phyloP scores from a whole-genome alignment of 2,797 vertebrate genomes.

The Eurystomus glaucurus region DNA sequence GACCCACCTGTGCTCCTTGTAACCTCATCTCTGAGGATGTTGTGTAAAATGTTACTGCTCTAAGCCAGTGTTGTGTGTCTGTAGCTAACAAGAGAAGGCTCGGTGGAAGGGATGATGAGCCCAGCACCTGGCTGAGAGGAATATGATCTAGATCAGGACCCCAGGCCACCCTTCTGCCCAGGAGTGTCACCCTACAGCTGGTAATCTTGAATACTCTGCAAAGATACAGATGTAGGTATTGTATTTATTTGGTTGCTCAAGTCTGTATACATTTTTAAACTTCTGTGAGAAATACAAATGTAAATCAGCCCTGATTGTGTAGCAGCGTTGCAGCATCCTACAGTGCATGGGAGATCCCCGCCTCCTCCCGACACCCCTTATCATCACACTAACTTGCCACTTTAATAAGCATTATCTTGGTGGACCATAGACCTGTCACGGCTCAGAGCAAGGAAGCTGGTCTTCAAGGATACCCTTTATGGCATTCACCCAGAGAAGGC shows the following conservation, averaged over 20 bases:
- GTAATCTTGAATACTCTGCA: neutral
- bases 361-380: neutral
- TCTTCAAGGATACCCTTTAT: constrained; percentile 60
- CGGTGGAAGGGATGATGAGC: neutral
- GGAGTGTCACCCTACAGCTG: neutral
- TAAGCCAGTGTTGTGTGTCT: neutral
- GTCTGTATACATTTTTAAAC: neutral
- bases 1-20: neutral
- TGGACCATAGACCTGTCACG: neutral
- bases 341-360: neutral
- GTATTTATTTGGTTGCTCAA: neutral
- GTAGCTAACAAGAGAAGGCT: neutral
- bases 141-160: neutral
- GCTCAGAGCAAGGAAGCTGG: neutral
- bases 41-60: neutral
- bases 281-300: neutral
- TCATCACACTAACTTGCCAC: neutral
- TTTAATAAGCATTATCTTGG: constrained; percentile 54
- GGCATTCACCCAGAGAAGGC: constrained; percentile 53
- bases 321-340: neutral
- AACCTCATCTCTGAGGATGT: neutral
- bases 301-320: neutral
- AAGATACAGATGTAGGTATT: neutral
- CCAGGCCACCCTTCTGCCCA: neutral
- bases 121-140: neutral